Percentiles rank a stretch among this genome's conserved stretches.
Evolutionary conservation across 2,888 invertebrate genomes (phyloP).

Genomic region (Hypolimnas misippus): DNA sequence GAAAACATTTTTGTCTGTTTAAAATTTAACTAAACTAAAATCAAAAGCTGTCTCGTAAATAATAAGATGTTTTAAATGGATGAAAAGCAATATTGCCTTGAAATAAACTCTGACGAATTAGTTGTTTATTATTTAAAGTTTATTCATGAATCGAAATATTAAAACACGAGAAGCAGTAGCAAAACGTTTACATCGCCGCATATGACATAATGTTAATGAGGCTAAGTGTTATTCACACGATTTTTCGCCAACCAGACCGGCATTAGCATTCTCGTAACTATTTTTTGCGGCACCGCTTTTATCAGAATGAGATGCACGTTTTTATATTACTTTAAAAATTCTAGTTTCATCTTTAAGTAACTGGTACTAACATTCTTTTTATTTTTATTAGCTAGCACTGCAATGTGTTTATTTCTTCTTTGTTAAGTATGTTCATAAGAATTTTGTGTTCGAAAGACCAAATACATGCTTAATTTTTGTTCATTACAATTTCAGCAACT

Average conservation of each 20-base stretch:
- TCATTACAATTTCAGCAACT: not conserved
- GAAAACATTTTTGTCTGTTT: not conserved
- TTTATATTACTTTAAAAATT: conserved; percentile 35
- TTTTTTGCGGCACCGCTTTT: conserved; percentile 65
- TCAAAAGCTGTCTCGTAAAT: not conserved
- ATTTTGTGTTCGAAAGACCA: not conserved
- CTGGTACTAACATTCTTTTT: conserved; percentile 6
- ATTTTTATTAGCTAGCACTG: not conserved
- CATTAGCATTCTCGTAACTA: conserved; percentile 72
- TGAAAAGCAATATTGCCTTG: no score
- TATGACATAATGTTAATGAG: conserved; percentile 78
- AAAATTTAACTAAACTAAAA: not conserved
- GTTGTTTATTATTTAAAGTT: conserved; percentile 20
- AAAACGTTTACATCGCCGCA: conserved; percentile 66
- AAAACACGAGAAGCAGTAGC: conserved; percentile 60
- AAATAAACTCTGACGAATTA: no score
- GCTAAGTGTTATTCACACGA: conserved; percentile 55
- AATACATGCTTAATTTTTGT: not conserved
- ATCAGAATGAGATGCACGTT: conserved; percentile 62
- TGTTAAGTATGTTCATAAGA: not conserved
- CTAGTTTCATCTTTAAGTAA: conserved; percentile 30
- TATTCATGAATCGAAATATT: conserved; percentile 22
- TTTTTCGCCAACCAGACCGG: conserved; percentile 62
- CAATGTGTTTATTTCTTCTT: not conserved
- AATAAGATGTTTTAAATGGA: not conserved